phyloP scores from a whole-genome alignment of 37 sponge, comb jelly and placozoan genomes.

The Mnemiopsis leidyi region DNA sequence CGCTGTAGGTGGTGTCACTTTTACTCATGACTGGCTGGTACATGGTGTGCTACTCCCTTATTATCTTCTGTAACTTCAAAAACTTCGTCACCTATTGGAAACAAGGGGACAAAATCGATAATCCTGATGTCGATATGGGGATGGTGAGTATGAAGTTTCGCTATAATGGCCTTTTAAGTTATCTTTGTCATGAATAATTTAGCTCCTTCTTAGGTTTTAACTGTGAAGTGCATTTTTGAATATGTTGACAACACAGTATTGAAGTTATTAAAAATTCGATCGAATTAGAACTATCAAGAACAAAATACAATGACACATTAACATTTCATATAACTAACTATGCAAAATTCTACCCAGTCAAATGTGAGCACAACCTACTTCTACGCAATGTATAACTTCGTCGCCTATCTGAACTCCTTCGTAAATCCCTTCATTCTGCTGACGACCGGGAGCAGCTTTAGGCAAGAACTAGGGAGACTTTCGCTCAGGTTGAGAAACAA shows the following conservation, averaged over 20 bases:
- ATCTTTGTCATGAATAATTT: too few species aligned
- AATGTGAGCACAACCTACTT: background rate
- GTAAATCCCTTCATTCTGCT: conserved; percentile 62
- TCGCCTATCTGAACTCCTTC: conserved; percentile 59
- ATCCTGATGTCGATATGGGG: background rate
- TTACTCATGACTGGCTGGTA: conserved; percentile 52
- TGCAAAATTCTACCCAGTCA: background rate
- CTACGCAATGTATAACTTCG: conserved; percentile 59
- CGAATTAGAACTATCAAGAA: too few species aligned
- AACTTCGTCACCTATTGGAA: background rate
- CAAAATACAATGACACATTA: too few species aligned
- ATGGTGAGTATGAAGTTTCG: too few species aligned
- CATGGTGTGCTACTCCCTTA: conserved; percentile 43
- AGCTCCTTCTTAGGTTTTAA: too few species aligned
- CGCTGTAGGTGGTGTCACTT: conserved; percentile 38
- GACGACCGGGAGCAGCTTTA: conserved; percentile 32
- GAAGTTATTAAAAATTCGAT: too few species aligned
- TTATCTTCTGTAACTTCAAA: conserved; percentile 20
- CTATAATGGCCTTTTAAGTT: too few species aligned
- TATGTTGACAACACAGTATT: too few species aligned
- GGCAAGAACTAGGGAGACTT: background rate
- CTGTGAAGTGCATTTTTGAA: too few species aligned
- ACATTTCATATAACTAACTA: too few species aligned
- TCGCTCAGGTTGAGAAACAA: background rate
- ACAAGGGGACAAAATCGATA: too few species aligned